Conservation (phyloP, 1,140 invertebrate species). For the Physella acuta region DNA sequence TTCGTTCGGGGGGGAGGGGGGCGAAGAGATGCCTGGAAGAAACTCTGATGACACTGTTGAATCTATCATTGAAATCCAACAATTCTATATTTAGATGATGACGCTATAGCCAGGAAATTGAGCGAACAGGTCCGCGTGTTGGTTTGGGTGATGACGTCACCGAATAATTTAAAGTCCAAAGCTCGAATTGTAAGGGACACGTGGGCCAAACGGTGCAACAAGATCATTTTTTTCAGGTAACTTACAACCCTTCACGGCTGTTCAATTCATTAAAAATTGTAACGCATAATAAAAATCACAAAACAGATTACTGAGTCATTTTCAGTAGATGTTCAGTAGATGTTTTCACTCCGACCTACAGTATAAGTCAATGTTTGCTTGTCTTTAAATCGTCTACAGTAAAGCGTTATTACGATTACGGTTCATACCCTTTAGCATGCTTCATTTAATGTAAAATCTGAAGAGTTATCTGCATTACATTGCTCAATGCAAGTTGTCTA, state of each 20-base stretch:
- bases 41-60: too few relatives aligned
- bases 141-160: too few relatives aligned
- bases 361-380: not conserved
- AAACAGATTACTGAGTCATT: conserved; percentile 44
- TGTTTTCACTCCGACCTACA: not conserved
- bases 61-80: too few relatives aligned
- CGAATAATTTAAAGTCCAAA: conserved; percentile 84
- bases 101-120: conserved; percentile 72
- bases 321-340: not conserved
- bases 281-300: conserved; percentile 40
- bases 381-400: not conserved
- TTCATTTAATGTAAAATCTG: too few relatives aligned
- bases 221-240: conserved; percentile 47
- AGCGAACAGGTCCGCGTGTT: conserved; percentile 71
- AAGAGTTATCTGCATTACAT: too few relatives aligned
- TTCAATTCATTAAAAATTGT: conserved; percentile 43
- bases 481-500: too few relatives aligned
- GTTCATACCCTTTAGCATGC: too few relatives aligned
- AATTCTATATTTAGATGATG: too few relatives aligned
- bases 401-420: too few relatives aligned
- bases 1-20: too few relatives aligned
- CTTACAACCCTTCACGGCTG: conserved; percentile 27
- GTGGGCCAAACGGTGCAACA: conserved; percentile 92
- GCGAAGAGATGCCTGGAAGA: too few relatives aligned
- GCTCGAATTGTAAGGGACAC: conserved; percentile 90